A percentile compares a stretch with the other conserved stretches of the same genome.
phyloP scores from a whole-genome alignment of 2,113 vertebrate species.

The Leptodactylus fuscus region DNA sequence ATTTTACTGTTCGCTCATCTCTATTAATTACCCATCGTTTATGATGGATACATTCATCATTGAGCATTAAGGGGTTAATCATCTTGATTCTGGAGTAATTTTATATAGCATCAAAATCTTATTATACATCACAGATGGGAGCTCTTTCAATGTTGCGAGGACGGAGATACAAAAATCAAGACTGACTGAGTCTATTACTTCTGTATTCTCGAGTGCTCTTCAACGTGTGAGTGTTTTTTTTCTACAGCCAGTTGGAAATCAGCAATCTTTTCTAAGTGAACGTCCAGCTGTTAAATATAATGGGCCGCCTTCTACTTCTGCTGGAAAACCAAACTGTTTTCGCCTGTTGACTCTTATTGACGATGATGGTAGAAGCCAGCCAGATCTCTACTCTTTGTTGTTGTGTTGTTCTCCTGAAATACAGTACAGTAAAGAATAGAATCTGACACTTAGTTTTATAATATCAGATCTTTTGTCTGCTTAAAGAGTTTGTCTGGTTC shows the following conservation, averaged over 20 bases:
- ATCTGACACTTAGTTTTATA: neutral
- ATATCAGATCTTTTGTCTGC: neutral
- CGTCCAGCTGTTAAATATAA: conserved; percentile 51
- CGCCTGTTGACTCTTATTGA: neutral
- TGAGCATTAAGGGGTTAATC: too few species aligned
- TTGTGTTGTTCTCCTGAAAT: neutral
- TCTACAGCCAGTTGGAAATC: neutral
- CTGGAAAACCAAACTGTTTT: neutral
- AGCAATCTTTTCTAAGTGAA: conserved; percentile 37
- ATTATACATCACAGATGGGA: conserved; percentile 42
- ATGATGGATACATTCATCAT: too few species aligned
- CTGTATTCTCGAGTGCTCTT: conserved; percentile 37
- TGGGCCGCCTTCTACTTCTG: neutral
- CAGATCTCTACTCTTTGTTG: neutral
- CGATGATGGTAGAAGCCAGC: neutral
- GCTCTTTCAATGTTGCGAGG: neutral
- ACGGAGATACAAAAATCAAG: neutral
- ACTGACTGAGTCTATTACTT: conserved; percentile 25
- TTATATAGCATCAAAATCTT: neutral
- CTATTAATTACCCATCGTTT: too few species aligned
- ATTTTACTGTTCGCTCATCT: too few species aligned
- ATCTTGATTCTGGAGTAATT: neutral
- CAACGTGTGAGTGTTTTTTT: conserved; percentile 22
- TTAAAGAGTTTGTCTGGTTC: neutral
- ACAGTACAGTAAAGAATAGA: neutral